Conservation (phyloP, 2,888 invertebrate genomes). For the Kuschelorhynchus macadamiae region DNA sequence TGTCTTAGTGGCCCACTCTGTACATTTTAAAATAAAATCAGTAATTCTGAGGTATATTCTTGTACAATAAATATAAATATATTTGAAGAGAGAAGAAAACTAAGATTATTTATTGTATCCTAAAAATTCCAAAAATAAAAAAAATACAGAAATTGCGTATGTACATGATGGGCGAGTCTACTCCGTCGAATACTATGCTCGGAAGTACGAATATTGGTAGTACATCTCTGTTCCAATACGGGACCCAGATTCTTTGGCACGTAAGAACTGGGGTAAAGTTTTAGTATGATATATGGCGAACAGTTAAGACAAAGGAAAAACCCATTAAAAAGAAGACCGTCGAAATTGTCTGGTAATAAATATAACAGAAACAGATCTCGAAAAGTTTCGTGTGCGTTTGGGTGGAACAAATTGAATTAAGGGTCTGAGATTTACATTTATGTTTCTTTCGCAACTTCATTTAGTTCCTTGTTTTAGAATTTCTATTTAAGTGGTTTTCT, state of each 20-base stretch:
- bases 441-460: conserved; percentile 41
- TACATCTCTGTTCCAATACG: conserved; percentile 21
- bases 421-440: conserved; percentile 47
- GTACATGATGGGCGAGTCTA: too few relatives aligned
- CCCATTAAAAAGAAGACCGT: conserved; percentile 46
- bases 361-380: conserved; percentile 47
- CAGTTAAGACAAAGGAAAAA: conserved; percentile 45
- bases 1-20: too few relatives aligned
- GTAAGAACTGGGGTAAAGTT: conserved; percentile 42
- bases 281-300: conserved; percentile 49
- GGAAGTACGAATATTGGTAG: not conserved
- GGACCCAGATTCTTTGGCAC: conserved; percentile 40
- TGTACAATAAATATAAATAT: too few relatives aligned
- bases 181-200: not conserved
- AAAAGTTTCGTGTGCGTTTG: conserved; percentile 44
- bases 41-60: too few relatives aligned
- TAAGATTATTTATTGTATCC: too few relatives aligned
- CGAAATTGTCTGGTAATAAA: conserved; percentile 48
- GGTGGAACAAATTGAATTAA: conserved; percentile 49
- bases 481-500: conserved; percentile 36
- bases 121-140: too few relatives aligned
- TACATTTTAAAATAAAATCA: too few relatives aligned
- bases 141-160: too few relatives aligned
- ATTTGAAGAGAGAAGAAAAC: too few relatives aligned
- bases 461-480: conserved; percentile 36